Evolutionary conservation across 2,113 vertebrate genomes (phyloP).

Genomic region (Cichladusa arquata): DNA sequence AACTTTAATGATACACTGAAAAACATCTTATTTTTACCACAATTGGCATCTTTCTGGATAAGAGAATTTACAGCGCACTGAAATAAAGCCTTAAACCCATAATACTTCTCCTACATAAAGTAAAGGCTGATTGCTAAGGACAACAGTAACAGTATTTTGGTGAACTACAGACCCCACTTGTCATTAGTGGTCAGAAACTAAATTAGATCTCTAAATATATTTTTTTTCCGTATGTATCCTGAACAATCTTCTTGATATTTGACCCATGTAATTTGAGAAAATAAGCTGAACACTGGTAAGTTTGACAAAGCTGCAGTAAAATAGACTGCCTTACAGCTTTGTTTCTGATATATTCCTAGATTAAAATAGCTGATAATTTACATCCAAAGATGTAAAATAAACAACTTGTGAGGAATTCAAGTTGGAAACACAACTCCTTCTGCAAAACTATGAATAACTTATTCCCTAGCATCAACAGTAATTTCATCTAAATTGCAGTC

Average conservation of each 20-base stretch:
- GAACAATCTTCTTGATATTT: conserved; percentile 69
- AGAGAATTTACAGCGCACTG: conserved; percentile 27
- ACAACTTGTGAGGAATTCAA: conserved; percentile 17
- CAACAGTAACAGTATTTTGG: conserved; percentile 27
- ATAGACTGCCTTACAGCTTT: conserved; percentile 11
- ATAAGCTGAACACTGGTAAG: background rate
- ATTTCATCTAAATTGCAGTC: conserved; percentile 61
- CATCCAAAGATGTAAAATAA: conserved; percentile 66
- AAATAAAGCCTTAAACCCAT: conserved; percentile 50
- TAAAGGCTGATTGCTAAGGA: conserved; percentile 57
- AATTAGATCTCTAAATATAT: conserved; percentile 48
- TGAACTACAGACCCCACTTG: conserved; percentile 39
- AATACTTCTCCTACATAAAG: background rate
- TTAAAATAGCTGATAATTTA: conserved; percentile 65
- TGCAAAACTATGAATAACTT: conserved; percentile 63
- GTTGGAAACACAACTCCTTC: conserved; percentile 43
- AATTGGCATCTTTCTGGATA: conserved; percentile 29
- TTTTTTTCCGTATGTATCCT: conserved; percentile 41
- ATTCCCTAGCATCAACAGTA: conserved; percentile 48
- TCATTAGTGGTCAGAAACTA: conserved; percentile 64
- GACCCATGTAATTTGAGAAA: conserved; percentile 69
- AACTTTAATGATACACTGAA: conserved; percentile 15
- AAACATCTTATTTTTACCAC: conserved; percentile 35
- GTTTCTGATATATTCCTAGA: conserved; percentile 53
- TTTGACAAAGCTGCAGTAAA: conserved; percentile 46